Percentiles rank a stretch among this genome's conserved stretches.
phyloP scores from a whole-genome alignment of 1,140 invertebrate species.

The Drosophila pandora region DNA sequence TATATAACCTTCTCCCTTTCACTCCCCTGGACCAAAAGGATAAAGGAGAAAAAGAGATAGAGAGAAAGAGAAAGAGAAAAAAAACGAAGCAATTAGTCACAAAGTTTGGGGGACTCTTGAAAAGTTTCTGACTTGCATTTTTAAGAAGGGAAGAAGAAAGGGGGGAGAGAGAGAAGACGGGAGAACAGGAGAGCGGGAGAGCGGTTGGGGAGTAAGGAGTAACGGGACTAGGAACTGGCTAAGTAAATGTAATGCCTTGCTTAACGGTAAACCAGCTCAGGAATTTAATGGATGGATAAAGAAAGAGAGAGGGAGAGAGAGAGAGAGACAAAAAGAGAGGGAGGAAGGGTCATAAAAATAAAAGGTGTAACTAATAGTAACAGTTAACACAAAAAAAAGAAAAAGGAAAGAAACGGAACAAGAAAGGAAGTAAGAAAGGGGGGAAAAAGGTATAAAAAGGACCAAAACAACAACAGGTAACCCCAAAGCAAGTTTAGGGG shows the following conservation, averaged over 20 bases:
- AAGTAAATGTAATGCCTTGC: constrained; percentile 34
- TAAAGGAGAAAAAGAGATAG: constrained; percentile 1
- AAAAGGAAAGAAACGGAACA: too few relatives aligned
- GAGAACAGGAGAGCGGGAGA: neutral
- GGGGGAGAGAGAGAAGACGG: neutral
- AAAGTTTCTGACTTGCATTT: constrained; percentile 73
- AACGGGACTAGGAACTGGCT: constrained; percentile 14
- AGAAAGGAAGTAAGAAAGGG: too few relatives aligned
- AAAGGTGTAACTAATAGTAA: constrained; percentile 36
- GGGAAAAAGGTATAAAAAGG: too few relatives aligned
- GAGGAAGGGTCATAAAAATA: constrained; percentile 6
- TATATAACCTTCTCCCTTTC: constrained; percentile 30
- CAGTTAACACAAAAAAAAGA: constrained; percentile 25
- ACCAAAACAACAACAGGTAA: constrained; percentile 9
- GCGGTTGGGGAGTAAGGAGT: neutral
- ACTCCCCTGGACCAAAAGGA: constrained; percentile 46
- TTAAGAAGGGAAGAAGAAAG: constrained; percentile 45
- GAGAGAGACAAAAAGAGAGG: neutral
- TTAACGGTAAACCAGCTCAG: constrained; percentile 17
- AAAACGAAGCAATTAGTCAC: constrained; percentile 76
- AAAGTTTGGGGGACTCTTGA: constrained; percentile 53
- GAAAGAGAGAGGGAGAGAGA: too few relatives aligned
- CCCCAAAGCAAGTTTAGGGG: neutral
- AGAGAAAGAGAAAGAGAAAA: constrained; percentile 9
- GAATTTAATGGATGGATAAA: neutral